phyloP scores from a whole-genome alignment of 2,113 vertebrate genomes.

The Cercopithecus mona region DNA sequence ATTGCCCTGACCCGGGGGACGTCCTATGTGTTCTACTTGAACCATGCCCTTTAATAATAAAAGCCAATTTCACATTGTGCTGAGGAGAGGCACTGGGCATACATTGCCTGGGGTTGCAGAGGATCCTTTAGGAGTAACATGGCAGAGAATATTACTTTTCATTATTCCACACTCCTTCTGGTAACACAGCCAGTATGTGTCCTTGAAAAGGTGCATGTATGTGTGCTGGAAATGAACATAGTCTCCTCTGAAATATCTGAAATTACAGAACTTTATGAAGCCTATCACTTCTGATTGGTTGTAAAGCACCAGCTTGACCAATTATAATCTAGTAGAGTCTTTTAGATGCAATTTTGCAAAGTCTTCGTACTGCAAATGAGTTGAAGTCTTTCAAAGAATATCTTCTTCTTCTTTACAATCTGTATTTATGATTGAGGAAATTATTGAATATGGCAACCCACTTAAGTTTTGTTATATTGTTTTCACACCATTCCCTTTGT shows the following conservation, averaged over 20 bases:
- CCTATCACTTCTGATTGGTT: no score
- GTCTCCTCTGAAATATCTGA: neutral
- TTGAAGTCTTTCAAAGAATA: neutral
- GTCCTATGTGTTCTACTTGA: neutral
- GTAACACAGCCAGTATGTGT: neutral
- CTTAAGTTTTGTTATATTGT: neutral
- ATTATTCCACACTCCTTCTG: neutral
- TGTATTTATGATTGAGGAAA: neutral
- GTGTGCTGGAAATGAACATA: neutral
- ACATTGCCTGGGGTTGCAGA: neutral
- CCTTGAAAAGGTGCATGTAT: neutral
- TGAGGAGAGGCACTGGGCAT: neutral
- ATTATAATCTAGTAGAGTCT: neutral
- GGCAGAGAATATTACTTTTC: neutral
- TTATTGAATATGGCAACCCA: neutral
- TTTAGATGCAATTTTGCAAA: neutral
- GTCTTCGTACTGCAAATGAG: neutral
- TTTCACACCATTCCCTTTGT: neutral
- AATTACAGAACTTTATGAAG: neutral
- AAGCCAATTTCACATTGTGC: neutral
- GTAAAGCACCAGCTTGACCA: neutral
- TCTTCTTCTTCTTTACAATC: neutral
- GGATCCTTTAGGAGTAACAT: neutral
- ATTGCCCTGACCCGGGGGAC: neutral
- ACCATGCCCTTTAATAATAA: neutral